phyloP scores from a whole-genome alignment of 1,140 invertebrate species.

The Lamellibrachia luymesi region DNA sequence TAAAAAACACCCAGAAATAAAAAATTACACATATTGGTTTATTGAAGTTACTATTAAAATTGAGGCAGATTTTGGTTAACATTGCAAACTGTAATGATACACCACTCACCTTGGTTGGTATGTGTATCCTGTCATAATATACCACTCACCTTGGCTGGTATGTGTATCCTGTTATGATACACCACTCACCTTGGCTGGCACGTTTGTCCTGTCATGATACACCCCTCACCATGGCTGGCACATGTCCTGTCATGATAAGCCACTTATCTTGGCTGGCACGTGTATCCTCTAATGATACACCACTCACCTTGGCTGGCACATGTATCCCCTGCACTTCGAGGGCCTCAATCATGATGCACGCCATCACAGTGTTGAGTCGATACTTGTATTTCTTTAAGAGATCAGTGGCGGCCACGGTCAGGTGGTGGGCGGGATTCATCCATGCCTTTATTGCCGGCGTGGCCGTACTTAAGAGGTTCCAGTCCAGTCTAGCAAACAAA shows the following conservation, averaged over 20 bases:
- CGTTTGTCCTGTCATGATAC: neutral
- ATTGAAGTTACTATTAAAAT: too few relatives aligned
- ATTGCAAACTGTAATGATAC: too few relatives aligned
- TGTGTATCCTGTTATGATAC: too few relatives aligned
- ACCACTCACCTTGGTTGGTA: too few relatives aligned
- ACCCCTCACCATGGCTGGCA: too few relatives aligned
- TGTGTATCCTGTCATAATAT: too few relatives aligned
- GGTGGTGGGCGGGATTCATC: slow-evolving; percentile 91
- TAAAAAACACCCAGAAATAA: too few relatives aligned
- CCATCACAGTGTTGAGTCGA: slow-evolving; percentile 79
- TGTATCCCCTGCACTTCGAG: slow-evolving; percentile 81
- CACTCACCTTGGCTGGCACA: slow-evolving; percentile 75
- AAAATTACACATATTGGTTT: too few relatives aligned
- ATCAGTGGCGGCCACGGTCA: slow-evolving; percentile 70
- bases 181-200: too few relatives aligned
- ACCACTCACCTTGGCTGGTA: too few relatives aligned
- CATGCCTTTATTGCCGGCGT: slow-evolving; percentile 95
- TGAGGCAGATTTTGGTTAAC: too few relatives aligned
- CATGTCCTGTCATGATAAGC: neutral
- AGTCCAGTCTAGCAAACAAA: slow-evolving; percentile 71
- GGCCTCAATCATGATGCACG: slow-evolving; percentile 91
- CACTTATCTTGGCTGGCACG: slow-evolving; percentile 13
- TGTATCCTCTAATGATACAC: neutral
- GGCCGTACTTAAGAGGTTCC: slow-evolving; percentile 93
- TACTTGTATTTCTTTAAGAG: slow-evolving; percentile 59